A percentile compares a stretch with the other conserved stretches of the same genome.
Conservation (phyloP, 2,113 vertebrate genomes). For the Tachysurus vachellii region DNA sequence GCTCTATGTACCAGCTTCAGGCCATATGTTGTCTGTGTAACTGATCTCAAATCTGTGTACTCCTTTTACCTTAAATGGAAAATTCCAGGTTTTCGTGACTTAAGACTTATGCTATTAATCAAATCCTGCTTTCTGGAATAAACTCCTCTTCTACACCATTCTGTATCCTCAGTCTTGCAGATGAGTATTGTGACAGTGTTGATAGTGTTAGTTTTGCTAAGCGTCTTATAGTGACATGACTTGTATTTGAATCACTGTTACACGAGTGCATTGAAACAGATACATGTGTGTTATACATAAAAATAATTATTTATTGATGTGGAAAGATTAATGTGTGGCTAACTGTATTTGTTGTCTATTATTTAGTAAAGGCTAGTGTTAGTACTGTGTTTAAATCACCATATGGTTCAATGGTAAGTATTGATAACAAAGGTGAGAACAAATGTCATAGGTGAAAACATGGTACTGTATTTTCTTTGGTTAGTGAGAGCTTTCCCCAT, state of each 20-base stretch:
- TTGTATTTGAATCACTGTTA: constrained; percentile 43
- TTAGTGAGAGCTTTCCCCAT: constrained; percentile 16
- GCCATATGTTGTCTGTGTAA: neutral
- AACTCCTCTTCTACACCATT: constrained; percentile 11
- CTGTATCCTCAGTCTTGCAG: constrained; percentile 23
- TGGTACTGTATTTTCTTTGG: constrained; percentile 20
- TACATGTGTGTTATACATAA: constrained; percentile 52
- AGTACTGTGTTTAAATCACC: constrained; percentile 7
- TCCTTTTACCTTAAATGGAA: neutral
- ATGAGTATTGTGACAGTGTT: constrained; percentile 32
- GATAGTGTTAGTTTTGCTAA: constrained; percentile 2
- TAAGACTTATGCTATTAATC: neutral
- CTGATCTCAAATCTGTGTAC: neutral
- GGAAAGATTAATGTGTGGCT: constrained; percentile 19
- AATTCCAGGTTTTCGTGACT: neutral
- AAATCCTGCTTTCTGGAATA: neutral
- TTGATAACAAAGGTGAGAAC: constrained; percentile 10
- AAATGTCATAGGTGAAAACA: constrained; percentile 21
- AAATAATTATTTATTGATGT: constrained; percentile 50
- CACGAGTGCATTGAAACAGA: constrained; percentile 44
- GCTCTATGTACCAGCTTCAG: neutral
- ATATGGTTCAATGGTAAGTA: constrained; percentile 30
- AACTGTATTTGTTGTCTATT: constrained; percentile 16
- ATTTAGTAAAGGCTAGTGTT: neutral
- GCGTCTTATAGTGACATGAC: constrained; percentile 36